phyloP scores from a whole-genome alignment of 37 sponge, comb jelly and placozoan species.

The Diacarnus erythraeanus region DNA sequence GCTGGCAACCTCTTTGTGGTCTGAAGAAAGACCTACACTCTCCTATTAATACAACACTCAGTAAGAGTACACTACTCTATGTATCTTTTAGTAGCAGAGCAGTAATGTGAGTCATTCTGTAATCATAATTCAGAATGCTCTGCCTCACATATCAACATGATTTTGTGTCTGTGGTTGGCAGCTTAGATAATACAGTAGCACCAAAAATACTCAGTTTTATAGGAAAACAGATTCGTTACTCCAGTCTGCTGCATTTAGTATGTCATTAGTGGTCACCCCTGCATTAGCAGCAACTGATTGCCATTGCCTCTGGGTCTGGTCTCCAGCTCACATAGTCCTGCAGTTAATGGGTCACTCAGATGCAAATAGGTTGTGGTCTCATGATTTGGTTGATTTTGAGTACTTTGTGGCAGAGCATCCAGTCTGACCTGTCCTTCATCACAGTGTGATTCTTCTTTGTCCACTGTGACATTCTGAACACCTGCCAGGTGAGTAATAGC shows the following conservation, averaged over 20 bases:
- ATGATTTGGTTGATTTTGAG: slow-evolving; percentile 6
- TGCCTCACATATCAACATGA: slow-evolving; percentile 40
- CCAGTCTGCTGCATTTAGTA: slow-evolving; percentile 48
- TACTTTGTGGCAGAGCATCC: slow-evolving; percentile 30
- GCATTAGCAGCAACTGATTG: slow-evolving; percentile 19
- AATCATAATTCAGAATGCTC: slow-evolving; percentile 39
- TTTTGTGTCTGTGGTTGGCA: neutral
- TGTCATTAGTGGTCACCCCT: slow-evolving; percentile 32
- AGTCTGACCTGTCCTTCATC: slow-evolving; percentile 35
- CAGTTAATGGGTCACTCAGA: slow-evolving; percentile 16
- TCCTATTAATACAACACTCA: no score
- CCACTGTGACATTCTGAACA: slow-evolving; percentile 18
- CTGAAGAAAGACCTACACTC: no score
- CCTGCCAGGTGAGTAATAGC: slow-evolving; percentile 49
- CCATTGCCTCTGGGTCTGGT: slow-evolving; percentile 46
- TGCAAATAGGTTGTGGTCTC: slow-evolving; percentile 52
- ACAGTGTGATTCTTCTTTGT: slow-evolving; percentile 23
- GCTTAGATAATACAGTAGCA: slow-evolving; percentile 27
- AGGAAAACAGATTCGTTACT: slow-evolving; percentile 31
- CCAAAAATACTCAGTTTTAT: slow-evolving; percentile 25
- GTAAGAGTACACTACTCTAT: no score
- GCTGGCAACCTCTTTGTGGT: no score
- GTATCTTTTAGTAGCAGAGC: no score
- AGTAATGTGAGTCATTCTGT: no score
- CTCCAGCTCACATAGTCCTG: slow-evolving; percentile 43